Evolutionary conservation across 2,888 invertebrate species (phyloP).

Genomic region (Pheosia tremula): DNA sequence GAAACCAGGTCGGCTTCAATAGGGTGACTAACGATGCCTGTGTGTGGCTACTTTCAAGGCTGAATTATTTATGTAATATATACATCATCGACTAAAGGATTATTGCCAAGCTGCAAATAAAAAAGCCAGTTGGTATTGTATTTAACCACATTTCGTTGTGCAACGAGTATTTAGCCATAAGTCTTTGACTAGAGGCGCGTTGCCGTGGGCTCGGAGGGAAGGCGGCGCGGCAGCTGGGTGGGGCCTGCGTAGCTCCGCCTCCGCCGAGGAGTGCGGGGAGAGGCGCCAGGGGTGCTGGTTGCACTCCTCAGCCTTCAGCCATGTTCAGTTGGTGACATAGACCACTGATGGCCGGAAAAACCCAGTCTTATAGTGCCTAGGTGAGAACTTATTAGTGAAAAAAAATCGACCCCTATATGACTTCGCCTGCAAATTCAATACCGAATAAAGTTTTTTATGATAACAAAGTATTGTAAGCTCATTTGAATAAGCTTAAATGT

Average conservation of each 20-base stretch:
- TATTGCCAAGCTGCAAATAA: too few relatives aligned
- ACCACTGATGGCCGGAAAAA: neutral
- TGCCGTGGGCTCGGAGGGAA: constrained; percentile 4
- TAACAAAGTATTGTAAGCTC: too few relatives aligned
- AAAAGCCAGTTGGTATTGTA: too few relatives aligned
- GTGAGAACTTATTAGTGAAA: neutral
- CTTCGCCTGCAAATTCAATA: too few relatives aligned
- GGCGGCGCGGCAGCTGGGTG: constrained; percentile 57
- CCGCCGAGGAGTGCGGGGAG: constrained; percentile 7
- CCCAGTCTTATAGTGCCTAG: neutral
- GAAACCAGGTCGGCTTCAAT: too few relatives aligned
- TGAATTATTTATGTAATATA: too few relatives aligned
- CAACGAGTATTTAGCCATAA: neutral
- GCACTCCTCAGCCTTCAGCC: constrained; percentile 3
- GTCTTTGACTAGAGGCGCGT: neutral
- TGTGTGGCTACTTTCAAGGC: too few relatives aligned
- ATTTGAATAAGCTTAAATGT: too few relatives aligned
- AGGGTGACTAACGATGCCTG: too few relatives aligned
- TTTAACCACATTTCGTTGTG: too few relatives aligned
- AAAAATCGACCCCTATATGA: neutral
- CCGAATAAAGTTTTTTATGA: too few relatives aligned
- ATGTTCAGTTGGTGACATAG: neutral
- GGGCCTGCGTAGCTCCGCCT: constrained; percentile 44
- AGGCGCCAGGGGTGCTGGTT: neutral
- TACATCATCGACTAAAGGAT: too few relatives aligned